Evolutionary conservation across 2,113 vertebrate species (phyloP).

Genomic region (Proteles cristata): DNA sequence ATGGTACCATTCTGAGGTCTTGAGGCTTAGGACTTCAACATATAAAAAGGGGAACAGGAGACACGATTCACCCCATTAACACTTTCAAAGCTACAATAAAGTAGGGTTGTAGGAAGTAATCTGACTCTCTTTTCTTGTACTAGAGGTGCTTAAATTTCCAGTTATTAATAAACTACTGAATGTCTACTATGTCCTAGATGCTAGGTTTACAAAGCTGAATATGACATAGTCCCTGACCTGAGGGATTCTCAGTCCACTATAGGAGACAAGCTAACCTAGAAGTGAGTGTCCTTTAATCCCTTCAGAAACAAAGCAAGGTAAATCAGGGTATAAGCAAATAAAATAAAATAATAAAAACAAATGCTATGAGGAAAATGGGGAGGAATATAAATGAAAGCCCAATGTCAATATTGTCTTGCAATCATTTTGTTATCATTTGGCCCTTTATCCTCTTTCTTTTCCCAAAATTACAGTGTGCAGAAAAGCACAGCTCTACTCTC

Average conservation of each 20-base stretch:
- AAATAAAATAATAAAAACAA: constrained; percentile 53
- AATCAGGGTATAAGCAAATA: constrained; percentile 34
- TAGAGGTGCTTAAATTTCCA: constrained; percentile 6
- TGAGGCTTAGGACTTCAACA: neutral
- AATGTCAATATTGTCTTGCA: constrained; percentile 32
- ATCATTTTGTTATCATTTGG: constrained; percentile 16
- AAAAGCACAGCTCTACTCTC: constrained; percentile 61
- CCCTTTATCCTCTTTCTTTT: neutral
- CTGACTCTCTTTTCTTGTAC: constrained; percentile 11
- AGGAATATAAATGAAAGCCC: neutral
- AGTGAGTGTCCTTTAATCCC: neutral
- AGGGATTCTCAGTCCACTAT: neutral
- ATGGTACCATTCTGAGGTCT: neutral
- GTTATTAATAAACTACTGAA: constrained; percentile 18
- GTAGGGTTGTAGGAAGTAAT: neutral
- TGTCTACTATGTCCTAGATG: neutral
- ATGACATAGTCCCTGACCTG: neutral
- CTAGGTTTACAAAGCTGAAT: constrained; percentile 52
- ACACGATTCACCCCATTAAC: neutral
- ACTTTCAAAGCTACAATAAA: neutral
- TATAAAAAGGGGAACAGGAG: neutral
- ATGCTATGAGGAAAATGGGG: constrained; percentile 25
- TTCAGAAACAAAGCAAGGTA: constrained; percentile 53
- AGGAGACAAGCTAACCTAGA: constrained; percentile 48
- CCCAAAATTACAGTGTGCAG: neutral